Conservation (phyloP, 2,797 vertebrate species). For the Calcarius lapponicus region DNA sequence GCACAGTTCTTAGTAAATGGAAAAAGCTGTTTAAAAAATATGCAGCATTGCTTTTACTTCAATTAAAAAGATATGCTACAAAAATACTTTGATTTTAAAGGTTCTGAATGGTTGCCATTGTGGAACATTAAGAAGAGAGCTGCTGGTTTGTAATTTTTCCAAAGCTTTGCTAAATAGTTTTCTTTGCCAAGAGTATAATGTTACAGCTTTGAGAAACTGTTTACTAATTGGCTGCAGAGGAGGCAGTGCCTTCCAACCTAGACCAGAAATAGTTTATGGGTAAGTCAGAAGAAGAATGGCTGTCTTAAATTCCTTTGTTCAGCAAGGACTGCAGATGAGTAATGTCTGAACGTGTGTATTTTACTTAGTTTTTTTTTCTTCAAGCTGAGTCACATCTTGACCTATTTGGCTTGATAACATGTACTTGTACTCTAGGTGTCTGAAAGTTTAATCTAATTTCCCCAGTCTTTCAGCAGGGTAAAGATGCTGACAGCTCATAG, state of each 20-base stretch:
- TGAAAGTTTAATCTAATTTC: constrained; percentile 46
- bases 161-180: constrained; percentile 13
- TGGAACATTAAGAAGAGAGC: not conserved
- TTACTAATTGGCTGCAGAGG: constrained; percentile 57
- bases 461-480: not conserved
- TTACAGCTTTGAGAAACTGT: constrained; percentile 32
- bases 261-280: constrained; percentile 17
- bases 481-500: not conserved
- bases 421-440: not conserved
- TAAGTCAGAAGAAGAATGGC: constrained; percentile 8
- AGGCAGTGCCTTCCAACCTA: constrained; percentile 34
- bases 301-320: constrained; percentile 27
- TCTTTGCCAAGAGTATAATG: constrained; percentile 28
- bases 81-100: not conserved
- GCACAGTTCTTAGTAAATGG: not conserved
- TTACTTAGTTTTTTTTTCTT: not conserved
- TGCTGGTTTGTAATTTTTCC: constrained; percentile 44
- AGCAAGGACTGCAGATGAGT: constrained; percentile 31
- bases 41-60: not conserved
- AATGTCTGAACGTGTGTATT: constrained; percentile 12
- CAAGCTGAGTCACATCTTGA: constrained; percentile 59
- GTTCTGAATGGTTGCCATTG: not conserved
- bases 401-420: constrained; percentile 58
- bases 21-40: not conserved
- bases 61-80: not conserved